Evolutionary conservation across 2,888 invertebrate species (phyloP), one percentile per base, ranked within the genome.

Genomic region (Selenia dentaria): DNA sequence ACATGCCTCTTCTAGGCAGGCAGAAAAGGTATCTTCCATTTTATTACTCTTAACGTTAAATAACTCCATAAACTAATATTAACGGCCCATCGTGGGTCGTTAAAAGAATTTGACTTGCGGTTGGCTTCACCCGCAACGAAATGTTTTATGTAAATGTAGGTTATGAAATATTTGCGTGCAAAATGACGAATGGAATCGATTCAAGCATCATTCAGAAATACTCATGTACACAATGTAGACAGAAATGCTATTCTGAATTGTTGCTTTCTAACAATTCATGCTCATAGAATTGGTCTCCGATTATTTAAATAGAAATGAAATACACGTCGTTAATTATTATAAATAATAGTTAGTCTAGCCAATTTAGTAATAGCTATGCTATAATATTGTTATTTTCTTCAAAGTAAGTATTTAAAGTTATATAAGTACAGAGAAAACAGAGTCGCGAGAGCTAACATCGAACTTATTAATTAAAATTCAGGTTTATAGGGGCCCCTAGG

Each of bases 211-310:
- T 33, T 22, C 3, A 33, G 9, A 3, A 14, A 16, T 25, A 16
- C 4, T 9, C 10, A 18, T 18, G 13, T 25, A 18, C 8, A 2
- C 3, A 24, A 26, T n/a, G 35, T 33, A 27, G 6, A 16, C 28
- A 11, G 28, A 36, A 28, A 35, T 29, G 11, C 29, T 35, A 31
- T 31, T 35, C 42, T 31, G 42, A 31, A 35, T 42, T 42, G 42
- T 42, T 36, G 26, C 26, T 10, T 1, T 9, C 4, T 25, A 35
- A 36, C 35, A 42, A 42, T 31, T 22, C 18, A 25, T 18, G 29
- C 9, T 12, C 10, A 29, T 35, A 35, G 42, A 35, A 18, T 31
- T 29, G 24, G n/a, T 24, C 13, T 22, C 9, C 8, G 6, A 22
- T 6, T 22, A 8, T 22, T 22, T 22, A 2, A 22, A 22, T 22